phyloP scores from a whole-genome alignment of 1,140 invertebrate species.

The Drosophila pachea region DNA sequence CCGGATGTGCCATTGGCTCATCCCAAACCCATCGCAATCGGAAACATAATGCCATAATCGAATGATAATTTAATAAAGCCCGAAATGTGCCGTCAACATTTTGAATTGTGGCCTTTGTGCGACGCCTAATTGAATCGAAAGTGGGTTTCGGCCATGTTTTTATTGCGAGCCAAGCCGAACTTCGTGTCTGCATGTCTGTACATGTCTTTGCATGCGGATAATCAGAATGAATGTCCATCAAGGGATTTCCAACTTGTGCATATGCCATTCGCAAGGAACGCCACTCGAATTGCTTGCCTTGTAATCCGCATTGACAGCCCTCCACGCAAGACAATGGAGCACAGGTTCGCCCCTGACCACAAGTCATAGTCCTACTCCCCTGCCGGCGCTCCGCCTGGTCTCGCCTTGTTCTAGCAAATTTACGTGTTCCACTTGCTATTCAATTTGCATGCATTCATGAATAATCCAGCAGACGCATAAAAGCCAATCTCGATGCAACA shows the following conservation, averaged over 20 bases:
- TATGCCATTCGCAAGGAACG: slow-evolving; percentile 24
- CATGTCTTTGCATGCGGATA: slow-evolving; percentile 52
- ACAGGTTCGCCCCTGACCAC: slow-evolving; percentile 1
- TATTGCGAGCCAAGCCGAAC: slow-evolving; percentile 25
- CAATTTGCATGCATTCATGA: slow-evolving; percentile 77
- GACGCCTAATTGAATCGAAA: slow-evolving; percentile 67
- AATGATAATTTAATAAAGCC: slow-evolving; percentile 77
- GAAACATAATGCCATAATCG: slow-evolving; percentile 76
- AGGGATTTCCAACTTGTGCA: slow-evolving; percentile 68
- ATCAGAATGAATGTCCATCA: slow-evolving; percentile 75
- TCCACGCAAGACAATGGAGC: slow-evolving; percentile 33
- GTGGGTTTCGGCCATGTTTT: slow-evolving; percentile 23
- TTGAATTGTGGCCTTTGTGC: slow-evolving; percentile 62
- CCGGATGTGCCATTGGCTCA: slow-evolving; percentile 64
- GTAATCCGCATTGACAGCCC: slow-evolving; percentile 61
- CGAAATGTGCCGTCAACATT: slow-evolving; percentile 69
- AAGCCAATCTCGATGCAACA: slow-evolving; percentile 39
- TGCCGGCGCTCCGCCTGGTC: neutral
- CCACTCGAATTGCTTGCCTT: slow-evolving; percentile 24
- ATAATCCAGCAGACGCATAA: slow-evolving; percentile 58
- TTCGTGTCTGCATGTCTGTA: slow-evolving; percentile 1
- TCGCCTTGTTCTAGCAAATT: slow-evolving; percentile 20
- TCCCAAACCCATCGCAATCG: slow-evolving; percentile 52
- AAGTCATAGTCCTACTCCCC: neutral
- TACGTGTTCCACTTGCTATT: slow-evolving; percentile 64